Conservation (phyloP, 2,113 vertebrate genomes). For the Rhinichthys klamathensis region DNA sequence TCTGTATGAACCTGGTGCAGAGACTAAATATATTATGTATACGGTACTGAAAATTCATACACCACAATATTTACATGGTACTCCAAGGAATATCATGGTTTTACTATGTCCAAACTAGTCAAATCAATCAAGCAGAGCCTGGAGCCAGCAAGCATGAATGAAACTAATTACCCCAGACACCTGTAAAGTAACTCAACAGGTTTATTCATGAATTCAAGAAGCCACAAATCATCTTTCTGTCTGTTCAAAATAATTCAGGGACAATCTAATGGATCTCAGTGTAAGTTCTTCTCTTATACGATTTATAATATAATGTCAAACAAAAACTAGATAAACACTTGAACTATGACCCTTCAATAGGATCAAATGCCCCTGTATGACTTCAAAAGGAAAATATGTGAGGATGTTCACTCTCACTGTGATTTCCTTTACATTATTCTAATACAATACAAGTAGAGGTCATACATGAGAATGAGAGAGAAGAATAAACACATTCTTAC, state of each 20-base stretch:
- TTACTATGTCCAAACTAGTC: background rate
- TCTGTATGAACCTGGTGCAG: too few relatives aligned
- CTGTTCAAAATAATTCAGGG: background rate
- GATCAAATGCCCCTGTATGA: background rate
- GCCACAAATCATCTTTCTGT: background rate
- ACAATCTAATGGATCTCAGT: background rate
- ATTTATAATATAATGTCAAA: background rate
- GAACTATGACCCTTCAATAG: too few relatives aligned
- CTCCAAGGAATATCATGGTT: background rate
- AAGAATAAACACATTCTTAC: background rate
- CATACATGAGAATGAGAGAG: background rate
- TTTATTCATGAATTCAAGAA: background rate
- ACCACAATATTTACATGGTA: background rate
- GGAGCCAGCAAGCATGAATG: background rate
- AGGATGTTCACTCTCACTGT: background rate
- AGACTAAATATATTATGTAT: background rate
- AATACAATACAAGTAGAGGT: background rate
- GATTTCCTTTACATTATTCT: background rate
- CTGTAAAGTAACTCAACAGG: conserved; percentile 7
- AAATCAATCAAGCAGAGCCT: background rate
- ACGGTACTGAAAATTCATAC: background rate
- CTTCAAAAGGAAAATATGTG: background rate
- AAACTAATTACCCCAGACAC: background rate
- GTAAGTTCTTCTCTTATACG: background rate
- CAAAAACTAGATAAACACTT: background rate